Percentiles rank a stretch among this genome's conserved stretches.
phyloP scores from a whole-genome alignment of 2,797 vertebrate genomes.

The Pyrocephalus nanus region DNA sequence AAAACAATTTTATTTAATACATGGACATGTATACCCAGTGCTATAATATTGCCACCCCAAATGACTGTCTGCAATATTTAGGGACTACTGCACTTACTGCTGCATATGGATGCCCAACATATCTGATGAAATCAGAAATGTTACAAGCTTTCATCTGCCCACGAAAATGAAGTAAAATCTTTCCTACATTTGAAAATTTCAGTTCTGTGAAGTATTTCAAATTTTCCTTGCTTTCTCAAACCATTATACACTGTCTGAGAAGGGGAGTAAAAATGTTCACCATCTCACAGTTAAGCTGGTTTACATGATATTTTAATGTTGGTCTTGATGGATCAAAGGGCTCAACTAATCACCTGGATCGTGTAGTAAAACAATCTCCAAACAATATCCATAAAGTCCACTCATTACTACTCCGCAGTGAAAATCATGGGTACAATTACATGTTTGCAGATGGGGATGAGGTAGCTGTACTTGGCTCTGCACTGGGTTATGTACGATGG shows the following conservation, averaged over 20 bases:
- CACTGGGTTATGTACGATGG: fast-evolving
- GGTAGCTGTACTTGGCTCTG: neutral
- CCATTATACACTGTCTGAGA: neutral
- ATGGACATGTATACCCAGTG: neutral
- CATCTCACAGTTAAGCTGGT: neutral
- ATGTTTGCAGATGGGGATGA: neutral
- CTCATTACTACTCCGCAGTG: fast-evolving
- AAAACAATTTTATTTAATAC: neutral
- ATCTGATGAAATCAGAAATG: neutral
- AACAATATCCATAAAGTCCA: neutral
- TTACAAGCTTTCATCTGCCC: neutral
- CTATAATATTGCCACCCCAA: neutral
- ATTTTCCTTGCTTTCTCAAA: neutral
- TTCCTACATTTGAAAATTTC: neutral
- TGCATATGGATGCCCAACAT: neutral
- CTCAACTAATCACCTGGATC: neutral
- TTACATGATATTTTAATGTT: neutral
- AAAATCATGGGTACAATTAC: neutral
- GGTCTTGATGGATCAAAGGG: neutral
- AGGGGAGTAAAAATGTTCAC: neutral
- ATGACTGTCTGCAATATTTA: neutral
- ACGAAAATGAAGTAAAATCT: neutral
- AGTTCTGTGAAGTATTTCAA: neutral
- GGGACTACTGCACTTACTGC: neutral
- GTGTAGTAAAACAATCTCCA: neutral